Evolutionary conservation across 2,888 invertebrate species (phyloP), one percentile per base, ranked within the genome.

Genomic region (Diploptera punctata): DNA sequence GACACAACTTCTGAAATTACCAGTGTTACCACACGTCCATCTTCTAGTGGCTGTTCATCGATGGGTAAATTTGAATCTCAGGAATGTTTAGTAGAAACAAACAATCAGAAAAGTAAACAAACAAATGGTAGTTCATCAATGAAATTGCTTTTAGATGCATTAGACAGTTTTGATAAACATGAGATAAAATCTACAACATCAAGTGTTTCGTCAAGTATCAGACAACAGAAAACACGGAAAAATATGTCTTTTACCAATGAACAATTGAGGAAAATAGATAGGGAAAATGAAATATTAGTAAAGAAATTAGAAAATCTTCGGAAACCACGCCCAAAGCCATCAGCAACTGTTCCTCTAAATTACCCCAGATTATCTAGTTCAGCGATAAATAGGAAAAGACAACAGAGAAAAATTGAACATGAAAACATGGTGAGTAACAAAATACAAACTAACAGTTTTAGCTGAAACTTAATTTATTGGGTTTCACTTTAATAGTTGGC

Each of bases 371-470:
- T 77, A 2, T 79, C 82, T 57, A 83, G 81, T 33, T 85, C 86
- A 38, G 85, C 85, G 16, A 82, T 87, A 52, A 86, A 86, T 76
- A 80, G 87, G 57, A 81, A 80, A 70, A 82, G 80, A 74, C 81
- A 85, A 24, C 86, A 86, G 74, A 80, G 80, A 70, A 81, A 82
- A 76, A 86, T 87, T 75, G 85, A 86, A 74, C 80, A 80, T 73
- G 86, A 86, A 74, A 87, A 87, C 78, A 79, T 84, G 83, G 87
- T 87, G 80, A 76, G 81, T 76, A 9, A 13, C n/a, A n/a, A n/a
- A n/a, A n/a, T n/a, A n/a, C n/a, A n/a, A n/a, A n/a, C n/a, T n/a
- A n/a, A n/a, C n/a, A n/a, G n/a, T n/a, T n/a, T n/a, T n/a, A n/a
- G n/a, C n/a, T n/a, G n/a, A n/a, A n/a, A n/a, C n/a, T n/a, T n/a